phyloP scores from a whole-genome alignment of 2,888 invertebrate species.

The Amorpha juglandis region DNA sequence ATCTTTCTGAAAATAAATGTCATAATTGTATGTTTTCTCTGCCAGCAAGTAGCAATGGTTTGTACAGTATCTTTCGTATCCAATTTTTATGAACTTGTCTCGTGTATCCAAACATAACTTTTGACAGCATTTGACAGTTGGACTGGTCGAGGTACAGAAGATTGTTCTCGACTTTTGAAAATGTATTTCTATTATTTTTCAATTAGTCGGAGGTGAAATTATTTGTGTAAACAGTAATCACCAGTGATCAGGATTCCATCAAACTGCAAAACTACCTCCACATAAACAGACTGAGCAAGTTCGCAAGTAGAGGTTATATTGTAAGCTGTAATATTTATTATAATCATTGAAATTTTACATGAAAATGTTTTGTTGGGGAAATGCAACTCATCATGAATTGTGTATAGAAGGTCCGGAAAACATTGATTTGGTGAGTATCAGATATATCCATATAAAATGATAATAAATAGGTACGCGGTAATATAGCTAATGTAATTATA shows the following conservation, averaged over 20 bases:
- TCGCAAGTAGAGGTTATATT: conserved; percentile 60
- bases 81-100: too few species aligned
- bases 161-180: conserved; percentile 75
- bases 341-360: conserved; percentile 35
- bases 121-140: conserved; percentile 26
- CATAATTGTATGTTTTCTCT: too few species aligned
- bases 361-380: conserved; percentile 82
- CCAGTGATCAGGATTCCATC: conserved; percentile 25
- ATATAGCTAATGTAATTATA: conserved; percentile 10
- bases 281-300: conserved; percentile 49
- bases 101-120: conserved; percentile 22
- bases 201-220: conserved; percentile 56
- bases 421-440: conserved; percentile 68
- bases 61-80: too few species aligned
- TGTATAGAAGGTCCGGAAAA: conserved; percentile 68
- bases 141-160: conserved; percentile 38
- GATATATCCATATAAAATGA: not conserved
- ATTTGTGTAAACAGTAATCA: conserved; percentile 40
- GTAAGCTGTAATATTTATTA: conserved; percentile 36
- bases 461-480: not conserved
- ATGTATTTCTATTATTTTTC: conserved; percentile 56
- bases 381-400: conserved; percentile 79
- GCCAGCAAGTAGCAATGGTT: too few species aligned
- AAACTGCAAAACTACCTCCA: conserved; percentile 47
- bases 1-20: too few species aligned